A percentile compares a stretch with the other conserved stretches of the same genome.
Conservation (phyloP, 2,113 vertebrate species). For the Macquaria australasica region DNA sequence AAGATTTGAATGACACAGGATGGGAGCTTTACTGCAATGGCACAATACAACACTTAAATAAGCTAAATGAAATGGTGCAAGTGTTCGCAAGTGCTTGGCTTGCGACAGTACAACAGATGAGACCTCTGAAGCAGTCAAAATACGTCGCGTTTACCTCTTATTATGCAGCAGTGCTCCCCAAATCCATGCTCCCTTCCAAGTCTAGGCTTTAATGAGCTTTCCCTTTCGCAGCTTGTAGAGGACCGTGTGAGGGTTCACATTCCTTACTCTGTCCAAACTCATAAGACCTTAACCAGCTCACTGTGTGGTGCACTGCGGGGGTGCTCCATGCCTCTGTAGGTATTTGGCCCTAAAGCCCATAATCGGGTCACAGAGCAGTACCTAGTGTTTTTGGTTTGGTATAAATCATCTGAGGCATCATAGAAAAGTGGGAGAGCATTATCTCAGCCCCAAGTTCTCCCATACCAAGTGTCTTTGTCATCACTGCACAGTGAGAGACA, state of each 20-base stretch:
- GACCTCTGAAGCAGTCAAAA: slow-evolving; percentile 35
- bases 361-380: slow-evolving; percentile 62
- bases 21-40: slow-evolving; percentile 40
- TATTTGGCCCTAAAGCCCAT: slow-evolving; percentile 53
- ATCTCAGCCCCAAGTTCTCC: not conserved
- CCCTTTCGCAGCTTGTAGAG: slow-evolving; percentile 66
- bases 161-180: slow-evolving; percentile 46
- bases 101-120: slow-evolving; percentile 36
- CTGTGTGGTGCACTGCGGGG: slow-evolving; percentile 70
- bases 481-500: slow-evolving; percentile 5
- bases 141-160: slow-evolving; percentile 37
- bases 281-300: slow-evolving; percentile 81
- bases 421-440: not conserved
- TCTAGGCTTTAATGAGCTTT: slow-evolving; percentile 82
- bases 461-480: not conserved
- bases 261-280: slow-evolving; percentile 79
- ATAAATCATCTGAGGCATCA: slow-evolving; percentile 39
- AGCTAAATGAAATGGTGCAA: slow-evolving; percentile 16
- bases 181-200: slow-evolving; percentile 58
- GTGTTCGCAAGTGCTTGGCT: slow-evolving; percentile 16
- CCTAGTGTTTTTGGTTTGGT: slow-evolving; percentile 37
- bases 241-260: slow-evolving; percentile 80
- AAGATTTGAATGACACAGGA: slow-evolving; percentile 57
- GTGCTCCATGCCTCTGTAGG: slow-evolving; percentile 48
- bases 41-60: slow-evolving; percentile 14